Evolutionary conservation across 2,888 invertebrate species (phyloP), one percentile per base, ranked within the genome.

Genomic region (Eupithecia subfuscata): DNA sequence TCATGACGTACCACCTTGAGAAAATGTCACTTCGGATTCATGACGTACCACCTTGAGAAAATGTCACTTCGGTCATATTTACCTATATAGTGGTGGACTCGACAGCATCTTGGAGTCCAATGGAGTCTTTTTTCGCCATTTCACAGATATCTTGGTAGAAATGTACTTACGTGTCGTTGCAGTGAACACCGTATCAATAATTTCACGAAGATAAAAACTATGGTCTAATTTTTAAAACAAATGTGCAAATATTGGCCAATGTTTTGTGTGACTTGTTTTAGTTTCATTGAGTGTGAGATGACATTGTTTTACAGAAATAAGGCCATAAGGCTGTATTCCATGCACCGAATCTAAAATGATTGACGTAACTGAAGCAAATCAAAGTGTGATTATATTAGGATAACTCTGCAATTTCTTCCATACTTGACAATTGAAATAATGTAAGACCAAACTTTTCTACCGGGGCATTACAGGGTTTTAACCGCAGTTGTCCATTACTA

Each of bases 151-250:
- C 60, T 60, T 25, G 60, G 25, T 14, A 60, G 60, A 25, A 25
- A 25, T 60, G 12, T 25, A 25, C 25, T 22, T 1, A 48, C 48
- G 69, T 64, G 45, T 16, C 14, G 14, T 16, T 34, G 16, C 63
- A 30, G 64, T 18, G 8, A 63, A 56, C 56, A 56, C 56, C 9
- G 52, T 22, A 56, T 64, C 16, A 2, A 30, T 64, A 18, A 34
- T 34, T 14, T 8, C 34, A 18, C 1, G 3, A 4, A 30, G 64
- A 34, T 18, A 9, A 34, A 34, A 34, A 34, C 40, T 68, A 14
- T 43, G 22, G 68, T 68, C 43, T 68, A 2, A 43, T 68, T 68
- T 67, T 60, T 60, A 6, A 67, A 40, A 40, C 67, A 40, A 67
- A 67, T 40, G 18, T 34, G 18, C n/a, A n/a, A 25, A 60, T 22